phyloP scores from a whole-genome alignment of 2,888 invertebrate species.

The Caenorhabditis uteleia region DNA sequence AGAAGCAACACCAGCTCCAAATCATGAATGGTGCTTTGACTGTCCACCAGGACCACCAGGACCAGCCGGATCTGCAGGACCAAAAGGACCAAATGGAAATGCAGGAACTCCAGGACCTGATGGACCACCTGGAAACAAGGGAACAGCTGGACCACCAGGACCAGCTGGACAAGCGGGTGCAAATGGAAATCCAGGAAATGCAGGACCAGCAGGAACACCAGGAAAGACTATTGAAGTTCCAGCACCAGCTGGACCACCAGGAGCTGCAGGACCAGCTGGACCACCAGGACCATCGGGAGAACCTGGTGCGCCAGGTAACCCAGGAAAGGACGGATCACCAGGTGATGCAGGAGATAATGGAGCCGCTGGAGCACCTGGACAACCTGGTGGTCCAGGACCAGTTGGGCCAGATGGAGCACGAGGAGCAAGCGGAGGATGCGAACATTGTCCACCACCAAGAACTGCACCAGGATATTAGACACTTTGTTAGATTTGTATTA shows the following conservation, averaged over 20 bases:
- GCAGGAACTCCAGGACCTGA: slow-evolving; percentile 47
- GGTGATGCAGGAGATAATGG: slow-evolving; percentile 46
- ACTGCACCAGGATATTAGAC: slow-evolving; percentile 49
- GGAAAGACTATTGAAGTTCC: slow-evolving; percentile 37
- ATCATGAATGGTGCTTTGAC: slow-evolving; percentile 58
- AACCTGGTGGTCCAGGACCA: slow-evolving; percentile 37
- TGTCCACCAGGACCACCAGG: slow-evolving; percentile 60
- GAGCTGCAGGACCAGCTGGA: slow-evolving; percentile 38
- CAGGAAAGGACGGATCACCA: slow-evolving; percentile 43
- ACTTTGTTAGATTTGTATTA: background rate
- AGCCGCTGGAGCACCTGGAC: slow-evolving; percentile 38
- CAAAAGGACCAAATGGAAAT: slow-evolving; percentile 45
- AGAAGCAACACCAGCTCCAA: slow-evolving; percentile 49
- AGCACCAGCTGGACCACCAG: slow-evolving; percentile 38
- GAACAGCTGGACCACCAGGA: slow-evolving; percentile 45
- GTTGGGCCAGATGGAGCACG: slow-evolving; percentile 38
- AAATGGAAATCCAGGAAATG: slow-evolving; percentile 39
- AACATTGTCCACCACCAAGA: slow-evolving; percentile 50
- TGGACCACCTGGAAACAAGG: slow-evolving; percentile 45
- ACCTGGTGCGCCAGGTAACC: slow-evolving; percentile 36
- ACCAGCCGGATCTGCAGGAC: slow-evolving; percentile 56
- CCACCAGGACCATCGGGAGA: slow-evolving; percentile 39
- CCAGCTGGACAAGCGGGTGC: slow-evolving; percentile 40
- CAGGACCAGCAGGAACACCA: slow-evolving; percentile 45
- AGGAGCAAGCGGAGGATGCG: slow-evolving; percentile 48